A percentile compares a stretch with the other conserved stretches of the same genome.
These are phyloP conservation scores for Muscicapa adusta DNA, from an alignment of 2,113 vertebrate species.

Conservation along the genomic window DNA sequence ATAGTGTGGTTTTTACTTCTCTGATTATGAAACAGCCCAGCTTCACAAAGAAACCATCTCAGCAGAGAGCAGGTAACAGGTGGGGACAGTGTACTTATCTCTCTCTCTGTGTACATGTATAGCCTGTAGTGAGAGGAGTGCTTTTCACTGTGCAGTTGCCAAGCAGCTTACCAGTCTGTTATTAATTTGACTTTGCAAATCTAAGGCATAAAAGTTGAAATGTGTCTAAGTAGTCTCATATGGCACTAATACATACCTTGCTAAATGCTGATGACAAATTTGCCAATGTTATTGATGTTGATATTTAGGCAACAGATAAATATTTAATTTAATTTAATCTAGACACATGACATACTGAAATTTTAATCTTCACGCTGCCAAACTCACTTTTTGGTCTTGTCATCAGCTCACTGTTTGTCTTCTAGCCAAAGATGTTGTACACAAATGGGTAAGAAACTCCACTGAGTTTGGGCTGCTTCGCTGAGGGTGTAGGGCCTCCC, in stretches of 20 bases:
- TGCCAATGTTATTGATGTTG: not conserved
- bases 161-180: not conserved
- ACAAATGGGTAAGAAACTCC: not conserved
- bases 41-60: not conserved
- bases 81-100: not conserved
- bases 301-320: not conserved
- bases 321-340: not conserved
- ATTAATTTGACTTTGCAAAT: not conserved
- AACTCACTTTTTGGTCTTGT: not conserved
- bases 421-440: not conserved
- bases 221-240: not conserved
- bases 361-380: not conserved
- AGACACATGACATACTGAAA: not conserved
- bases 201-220: not conserved
- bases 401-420: not conserved
- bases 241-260: not conserved
- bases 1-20: not conserved
- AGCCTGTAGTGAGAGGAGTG: not conserved
- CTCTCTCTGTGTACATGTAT: not conserved
- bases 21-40: not conserved
- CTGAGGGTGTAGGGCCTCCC: not conserved
- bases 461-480: not conserved
- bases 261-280: not conserved
- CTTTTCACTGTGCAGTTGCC: not conserved
- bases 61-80: not conserved